These are phyloP conservation scores for Crotophaga sulcirostris DNA, from an alignment of 2,113 vertebrate species.

Conservation along the genomic window DNA sequence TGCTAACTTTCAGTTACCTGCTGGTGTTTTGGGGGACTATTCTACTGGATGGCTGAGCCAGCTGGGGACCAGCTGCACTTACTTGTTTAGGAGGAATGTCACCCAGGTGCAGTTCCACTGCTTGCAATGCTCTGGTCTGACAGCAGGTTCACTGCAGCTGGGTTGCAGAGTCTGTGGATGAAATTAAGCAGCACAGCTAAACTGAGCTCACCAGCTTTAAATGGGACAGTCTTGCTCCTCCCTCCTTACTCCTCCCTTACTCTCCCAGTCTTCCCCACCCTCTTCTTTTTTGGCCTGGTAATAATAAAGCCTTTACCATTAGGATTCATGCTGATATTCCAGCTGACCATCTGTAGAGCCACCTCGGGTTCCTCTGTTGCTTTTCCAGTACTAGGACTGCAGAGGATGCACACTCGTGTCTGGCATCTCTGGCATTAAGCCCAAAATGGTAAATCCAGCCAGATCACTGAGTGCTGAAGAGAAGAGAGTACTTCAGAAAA, in stretches of 20 bases:
- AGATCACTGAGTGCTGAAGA: rapidly evolving
- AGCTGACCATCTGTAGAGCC: neutral
- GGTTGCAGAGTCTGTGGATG: neutral
- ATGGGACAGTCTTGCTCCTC: neutral
- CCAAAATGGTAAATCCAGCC: neutral
- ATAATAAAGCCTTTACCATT: neutral
- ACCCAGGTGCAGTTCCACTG: neutral
- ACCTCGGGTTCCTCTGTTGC: neutral
- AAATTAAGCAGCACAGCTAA: neutral
- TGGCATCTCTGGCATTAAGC: neutral
- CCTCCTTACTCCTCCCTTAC: neutral
- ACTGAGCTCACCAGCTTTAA: neutral
- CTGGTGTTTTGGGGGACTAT: neutral
- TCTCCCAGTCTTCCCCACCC: no score
- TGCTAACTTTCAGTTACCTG: neutral
- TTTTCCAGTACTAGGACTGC: neutral
- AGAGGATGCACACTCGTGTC: rapidly evolving
- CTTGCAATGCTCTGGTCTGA: neutral
- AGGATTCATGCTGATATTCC: no score
- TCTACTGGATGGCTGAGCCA: neutral
- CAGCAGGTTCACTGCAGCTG: neutral
- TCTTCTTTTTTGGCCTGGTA: neutral
- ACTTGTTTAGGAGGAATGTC: neutral
- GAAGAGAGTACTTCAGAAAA: neutral
- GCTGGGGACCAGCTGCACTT: neutral